Percentiles rank a stretch among this genome's conserved stretches.
Conservation (phyloP, 2,797 vertebrate genomes). For the Leucoraja ocellata region DNA sequence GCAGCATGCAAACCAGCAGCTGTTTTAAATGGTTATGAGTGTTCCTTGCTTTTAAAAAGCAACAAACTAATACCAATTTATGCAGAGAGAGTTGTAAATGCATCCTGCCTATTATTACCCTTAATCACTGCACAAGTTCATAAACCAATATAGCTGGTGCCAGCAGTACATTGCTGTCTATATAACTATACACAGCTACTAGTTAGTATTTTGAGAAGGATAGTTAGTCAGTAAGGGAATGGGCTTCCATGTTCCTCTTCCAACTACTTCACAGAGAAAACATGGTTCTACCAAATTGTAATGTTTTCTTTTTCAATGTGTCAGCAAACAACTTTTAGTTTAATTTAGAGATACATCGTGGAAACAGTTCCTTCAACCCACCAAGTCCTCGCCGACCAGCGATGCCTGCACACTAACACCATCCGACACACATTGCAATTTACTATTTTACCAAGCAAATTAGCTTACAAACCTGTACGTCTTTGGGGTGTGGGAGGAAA, state of each 20-base stretch:
- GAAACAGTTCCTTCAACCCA: too few species aligned
- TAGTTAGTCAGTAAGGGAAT: background rate
- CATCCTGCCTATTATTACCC: background rate
- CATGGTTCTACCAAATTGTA: too few species aligned
- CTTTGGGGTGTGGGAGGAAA: too few species aligned
- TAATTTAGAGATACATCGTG: too few species aligned
- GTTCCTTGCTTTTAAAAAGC: constrained; percentile 22
- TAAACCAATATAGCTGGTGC: background rate
- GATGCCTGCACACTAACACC: too few species aligned
- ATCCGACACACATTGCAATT: too few species aligned
- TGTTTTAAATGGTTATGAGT: constrained; percentile 16
- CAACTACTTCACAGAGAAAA: background rate
- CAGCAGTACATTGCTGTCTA: background rate
- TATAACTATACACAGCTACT: background rate
- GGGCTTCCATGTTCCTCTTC: background rate
- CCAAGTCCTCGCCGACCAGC: too few species aligned
- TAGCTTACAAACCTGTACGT: too few species aligned
- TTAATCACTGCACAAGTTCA: background rate
- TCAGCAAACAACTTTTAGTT: too few species aligned
- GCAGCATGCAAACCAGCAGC: background rate
- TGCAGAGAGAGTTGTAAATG: background rate
- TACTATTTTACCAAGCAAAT: too few species aligned
- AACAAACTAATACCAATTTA: background rate
- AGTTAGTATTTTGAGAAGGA: background rate
- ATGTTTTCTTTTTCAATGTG: background rate